These are phyloP conservation scores for Phrynosoma blainvillii DNA, from an alignment of 2,113 vertebrate species.

Conservation along the genomic window DNA sequence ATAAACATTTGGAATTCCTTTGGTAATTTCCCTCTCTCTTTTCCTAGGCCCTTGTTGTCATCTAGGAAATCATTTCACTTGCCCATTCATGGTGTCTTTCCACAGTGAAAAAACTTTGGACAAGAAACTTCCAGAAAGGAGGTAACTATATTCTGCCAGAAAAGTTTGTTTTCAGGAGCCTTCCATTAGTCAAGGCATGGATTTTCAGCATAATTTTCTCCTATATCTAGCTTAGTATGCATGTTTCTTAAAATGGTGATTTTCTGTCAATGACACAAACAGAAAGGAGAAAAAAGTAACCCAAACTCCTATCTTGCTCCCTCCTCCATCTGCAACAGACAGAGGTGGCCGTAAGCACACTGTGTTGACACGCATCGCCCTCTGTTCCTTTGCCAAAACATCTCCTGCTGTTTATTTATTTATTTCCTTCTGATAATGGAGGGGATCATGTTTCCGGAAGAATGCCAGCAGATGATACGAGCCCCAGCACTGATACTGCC, in stretches of 20 bases:
- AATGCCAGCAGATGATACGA: conserved; percentile 89
- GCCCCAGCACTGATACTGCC: conserved; percentile 86
- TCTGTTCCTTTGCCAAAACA: conserved; percentile 72
- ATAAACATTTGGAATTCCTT: not conserved
- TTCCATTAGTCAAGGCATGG: not conserved
- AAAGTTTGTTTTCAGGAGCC: not conserved
- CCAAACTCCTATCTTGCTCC: not conserved
- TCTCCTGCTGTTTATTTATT: conserved; percentile 77
- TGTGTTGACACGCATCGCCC: conserved; percentile 40
- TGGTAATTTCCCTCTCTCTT: not conserved
- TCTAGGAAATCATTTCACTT: not conserved
- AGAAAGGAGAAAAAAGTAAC: not conserved
- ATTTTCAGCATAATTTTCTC: not conserved
- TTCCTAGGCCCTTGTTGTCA: not conserved
- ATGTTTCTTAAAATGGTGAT: conserved; percentile 25
- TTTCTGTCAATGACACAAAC: not conserved
- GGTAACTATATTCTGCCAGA: not conserved
- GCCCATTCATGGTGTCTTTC: not conserved
- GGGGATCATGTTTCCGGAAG: conserved; percentile 90
- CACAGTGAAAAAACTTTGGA: not conserved
- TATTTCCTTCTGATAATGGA: conserved; percentile 85
- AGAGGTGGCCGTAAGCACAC: conserved; percentile 28
- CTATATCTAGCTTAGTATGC: not conserved
- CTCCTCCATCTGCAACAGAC: conserved; percentile 38
- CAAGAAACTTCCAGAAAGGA: not conserved